Conservation (phyloP, 2,797 vertebrate genomes). For the Enteromius thamalakanensis region DNA sequence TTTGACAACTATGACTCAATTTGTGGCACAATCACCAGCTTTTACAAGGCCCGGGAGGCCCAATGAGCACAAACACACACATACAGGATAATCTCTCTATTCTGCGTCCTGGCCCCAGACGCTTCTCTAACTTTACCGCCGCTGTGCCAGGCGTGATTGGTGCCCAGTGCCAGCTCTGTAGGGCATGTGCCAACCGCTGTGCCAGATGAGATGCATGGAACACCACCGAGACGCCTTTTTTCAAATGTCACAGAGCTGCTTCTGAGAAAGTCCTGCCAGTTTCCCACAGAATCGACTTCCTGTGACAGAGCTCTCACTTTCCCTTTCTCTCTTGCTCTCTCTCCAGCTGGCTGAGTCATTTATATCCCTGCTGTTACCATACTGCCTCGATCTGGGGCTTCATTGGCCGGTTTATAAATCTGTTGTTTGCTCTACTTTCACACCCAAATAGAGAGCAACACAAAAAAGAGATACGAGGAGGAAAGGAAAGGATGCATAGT, state of each 20-base stretch:
- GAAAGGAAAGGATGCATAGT: conserved; percentile 11
- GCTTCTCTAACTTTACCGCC: conserved; percentile 21
- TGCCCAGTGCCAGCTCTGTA: conserved; percentile 68
- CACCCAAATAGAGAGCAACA: conserved; percentile 50
- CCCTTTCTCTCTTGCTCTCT: not conserved
- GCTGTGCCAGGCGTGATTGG: conserved; percentile 64
- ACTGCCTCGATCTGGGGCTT: conserved; percentile 53
- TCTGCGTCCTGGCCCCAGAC: conserved; percentile 28
- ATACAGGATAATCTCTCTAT: conserved; percentile 48
- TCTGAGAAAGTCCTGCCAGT: conserved; percentile 70
- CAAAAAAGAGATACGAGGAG: conserved; percentile 27
- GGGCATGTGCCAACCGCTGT: conserved; percentile 70
- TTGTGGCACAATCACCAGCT: conserved; percentile 45
- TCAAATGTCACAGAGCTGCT: conserved; percentile 79
- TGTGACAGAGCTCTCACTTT: conserved; percentile 59
- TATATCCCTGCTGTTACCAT: conserved; percentile 58
- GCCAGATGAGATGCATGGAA: conserved; percentile 74
- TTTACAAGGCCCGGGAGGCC: conserved; percentile 29
- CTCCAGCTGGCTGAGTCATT: conserved; percentile 54
- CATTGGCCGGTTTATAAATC: conserved; percentile 54
- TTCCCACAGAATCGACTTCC: conserved; percentile 66
- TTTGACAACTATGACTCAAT: conserved; percentile 51
- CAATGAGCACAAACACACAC: conserved; percentile 29
- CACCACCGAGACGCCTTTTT: conserved; percentile 69
- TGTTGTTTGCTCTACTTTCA: conserved; percentile 58